phyloP scores from a whole-genome alignment of 2,888 invertebrate species.

The Plebejus argus region DNA sequence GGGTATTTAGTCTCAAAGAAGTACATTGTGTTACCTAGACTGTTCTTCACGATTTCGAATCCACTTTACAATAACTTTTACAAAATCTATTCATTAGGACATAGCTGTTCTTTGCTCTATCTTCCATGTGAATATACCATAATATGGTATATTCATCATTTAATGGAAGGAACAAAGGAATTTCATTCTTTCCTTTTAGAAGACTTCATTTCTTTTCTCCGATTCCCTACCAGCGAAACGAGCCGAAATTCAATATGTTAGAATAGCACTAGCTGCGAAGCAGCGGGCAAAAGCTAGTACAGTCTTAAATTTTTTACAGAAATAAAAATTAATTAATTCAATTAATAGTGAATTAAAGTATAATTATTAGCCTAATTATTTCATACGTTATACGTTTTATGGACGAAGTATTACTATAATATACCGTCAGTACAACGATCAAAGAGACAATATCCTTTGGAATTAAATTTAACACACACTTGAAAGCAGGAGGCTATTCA shows the following conservation, averaged over 20 bases:
- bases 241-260: too few species aligned
- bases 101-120: too few species aligned
- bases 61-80: too few species aligned
- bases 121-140: too few species aligned
- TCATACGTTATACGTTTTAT: neutral
- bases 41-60: too few species aligned
- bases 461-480: neutral
- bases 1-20: too few species aligned
- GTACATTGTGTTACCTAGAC: too few species aligned
- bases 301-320: neutral
- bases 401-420: neutral
- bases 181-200: too few species aligned
- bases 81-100: too few species aligned
- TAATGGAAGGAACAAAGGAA: too few species aligned
- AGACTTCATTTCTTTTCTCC: neutral
- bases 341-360: neutral
- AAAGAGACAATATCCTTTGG: neutral
- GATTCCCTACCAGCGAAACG: neutral
- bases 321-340: neutral
- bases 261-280: neutral
- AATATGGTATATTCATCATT: too few species aligned
- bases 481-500: neutral
- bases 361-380: neutral
- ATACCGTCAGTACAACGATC: neutral
- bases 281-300: neutral